These are phyloP conservation scores for Panurus biarmicus DNA, from an alignment of 2,113 vertebrate species.

Conservation along the genomic window DNA sequence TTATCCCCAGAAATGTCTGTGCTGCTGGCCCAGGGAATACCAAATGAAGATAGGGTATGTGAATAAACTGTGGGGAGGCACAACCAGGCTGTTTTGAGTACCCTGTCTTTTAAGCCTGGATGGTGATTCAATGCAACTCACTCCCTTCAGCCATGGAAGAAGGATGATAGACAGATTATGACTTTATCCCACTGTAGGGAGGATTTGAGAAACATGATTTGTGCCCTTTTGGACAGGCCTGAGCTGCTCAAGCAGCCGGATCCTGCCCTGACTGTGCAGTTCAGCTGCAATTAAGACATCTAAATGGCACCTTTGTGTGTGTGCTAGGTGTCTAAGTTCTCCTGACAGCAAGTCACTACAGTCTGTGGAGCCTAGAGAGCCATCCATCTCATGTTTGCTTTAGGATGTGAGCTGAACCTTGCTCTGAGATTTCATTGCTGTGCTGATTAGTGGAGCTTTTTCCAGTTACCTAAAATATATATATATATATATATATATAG, in stretches of 20 bases:
- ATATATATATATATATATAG: too few relatives aligned
- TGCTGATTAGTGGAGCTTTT: not conserved
- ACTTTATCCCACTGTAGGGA: not conserved
- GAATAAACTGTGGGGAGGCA: not conserved
- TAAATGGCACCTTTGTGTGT: not conserved
- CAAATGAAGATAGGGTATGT: not conserved
- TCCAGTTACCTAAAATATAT: not conserved
- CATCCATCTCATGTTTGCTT: not conserved
- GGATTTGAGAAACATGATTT: not conserved
- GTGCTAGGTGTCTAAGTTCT: not conserved
- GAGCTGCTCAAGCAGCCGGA: not conserved
- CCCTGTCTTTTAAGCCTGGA: not conserved
- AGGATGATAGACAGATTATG: not conserved
- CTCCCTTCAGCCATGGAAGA: not conserved
- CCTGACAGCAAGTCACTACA: not conserved
- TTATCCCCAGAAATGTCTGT: not conserved
- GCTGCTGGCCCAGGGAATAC: not conserved
- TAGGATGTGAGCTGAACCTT: not conserved
- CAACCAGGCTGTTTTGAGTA: not conserved
- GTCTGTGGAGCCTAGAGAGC: not conserved
- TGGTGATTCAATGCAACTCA: not conserved
- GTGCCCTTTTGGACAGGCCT: not conserved
- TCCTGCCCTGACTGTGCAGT: not conserved
- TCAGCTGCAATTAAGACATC: not conserved
- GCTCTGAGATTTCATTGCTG: not conserved